These are phyloP conservation scores for Dermolepida albohirtum DNA, from an alignment of 2,888 invertebrate species.

Conservation along the genomic window DNA sequence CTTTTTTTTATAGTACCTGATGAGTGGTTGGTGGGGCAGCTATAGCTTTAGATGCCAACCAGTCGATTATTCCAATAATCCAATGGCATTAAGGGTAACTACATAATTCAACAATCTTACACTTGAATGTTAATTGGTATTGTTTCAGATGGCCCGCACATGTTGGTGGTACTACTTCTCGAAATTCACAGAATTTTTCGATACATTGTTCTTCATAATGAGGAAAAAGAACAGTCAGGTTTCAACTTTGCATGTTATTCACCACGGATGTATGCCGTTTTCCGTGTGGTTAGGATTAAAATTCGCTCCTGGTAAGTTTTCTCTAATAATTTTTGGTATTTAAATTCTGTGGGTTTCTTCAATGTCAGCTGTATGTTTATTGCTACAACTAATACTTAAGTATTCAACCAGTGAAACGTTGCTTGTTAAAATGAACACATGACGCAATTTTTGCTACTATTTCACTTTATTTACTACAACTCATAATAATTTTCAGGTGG, in stretches of 20 bases:
- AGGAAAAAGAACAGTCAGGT: conserved; percentile 94
- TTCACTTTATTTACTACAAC: no score
- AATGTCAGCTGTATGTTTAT: no score
- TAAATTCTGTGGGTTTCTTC: no score
- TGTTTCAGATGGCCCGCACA: conserved; percentile 79
- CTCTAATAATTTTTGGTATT: not conserved
- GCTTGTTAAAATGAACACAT: not conserved
- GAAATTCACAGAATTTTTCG: conserved; percentile 93
- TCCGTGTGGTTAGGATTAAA: conserved; percentile 96
- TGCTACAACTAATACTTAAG: no score
- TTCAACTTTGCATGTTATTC: conserved; percentile 91
- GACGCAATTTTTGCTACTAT: not conserved
- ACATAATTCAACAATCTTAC: not conserved
- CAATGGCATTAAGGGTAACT: conserved; percentile 78
- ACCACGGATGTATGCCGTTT: conserved; percentile 95
- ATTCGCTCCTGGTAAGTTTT: conserved; percentile 84
- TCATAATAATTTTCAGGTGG: conserved; percentile 78
- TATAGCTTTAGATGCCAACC: conserved; percentile 85
- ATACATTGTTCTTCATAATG: conserved; percentile 94
- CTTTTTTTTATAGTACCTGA: conserved; percentile 66
- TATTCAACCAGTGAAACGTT: no score
- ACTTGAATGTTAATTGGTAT: not conserved
- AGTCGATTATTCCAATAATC: conserved; percentile 80
- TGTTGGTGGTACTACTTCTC: conserved; percentile 97
- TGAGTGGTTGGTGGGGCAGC: conserved; percentile 76